Evolutionary conservation across 2,888 invertebrate species (phyloP), one percentile per base, ranked within the genome.

Genomic region (Drosophila formosana): DNA sequence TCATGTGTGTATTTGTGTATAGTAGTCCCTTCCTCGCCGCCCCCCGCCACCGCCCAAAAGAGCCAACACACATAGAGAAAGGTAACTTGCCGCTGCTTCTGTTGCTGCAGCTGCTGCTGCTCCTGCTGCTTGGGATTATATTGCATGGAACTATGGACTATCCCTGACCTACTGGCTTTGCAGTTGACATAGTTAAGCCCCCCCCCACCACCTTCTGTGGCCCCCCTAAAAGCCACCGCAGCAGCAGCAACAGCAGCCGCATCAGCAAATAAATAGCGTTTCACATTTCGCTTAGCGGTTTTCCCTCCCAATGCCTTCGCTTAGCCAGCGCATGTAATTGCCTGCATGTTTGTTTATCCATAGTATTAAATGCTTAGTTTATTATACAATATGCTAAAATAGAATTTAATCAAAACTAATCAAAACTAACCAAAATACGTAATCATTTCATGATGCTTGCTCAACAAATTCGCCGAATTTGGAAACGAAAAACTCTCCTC

Each of bases 401-500:
- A 11, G 11, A 37, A 37, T 37, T n/a, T 32, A 32, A 9, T 9
- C n/a, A n/a, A 55, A 62, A 25, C 26, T 30, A 55, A 37, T 26
- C 39, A 41, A 51, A 18, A 53, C 30, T 56, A 46, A 46, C 18
- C 41, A 3, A 34, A 64, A 75, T 73, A 68, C 76, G 70, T 75
- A 78, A 82, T 69, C 78, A 88, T 86, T 82, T 86, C 87, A 83
- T 83, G 87, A 75, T 88, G 89, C 89, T 86, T 85, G 78, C 78
- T 72, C 75, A 75, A 88, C 82, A 58, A 82, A 84, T 84, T 84
- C 88, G 89, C 66, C 88, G 89, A 76, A 87, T 89, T 84, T 70
- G 83, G 83, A 89, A 63, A 63, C 55, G 53, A 39, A 53, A 67
- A 68, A 18, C 39, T 41, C 39, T n/a, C n/a, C 39, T 41, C 13